Conservation (phyloP, 2,888 invertebrate species). For the Latheticus oryzae region DNA sequence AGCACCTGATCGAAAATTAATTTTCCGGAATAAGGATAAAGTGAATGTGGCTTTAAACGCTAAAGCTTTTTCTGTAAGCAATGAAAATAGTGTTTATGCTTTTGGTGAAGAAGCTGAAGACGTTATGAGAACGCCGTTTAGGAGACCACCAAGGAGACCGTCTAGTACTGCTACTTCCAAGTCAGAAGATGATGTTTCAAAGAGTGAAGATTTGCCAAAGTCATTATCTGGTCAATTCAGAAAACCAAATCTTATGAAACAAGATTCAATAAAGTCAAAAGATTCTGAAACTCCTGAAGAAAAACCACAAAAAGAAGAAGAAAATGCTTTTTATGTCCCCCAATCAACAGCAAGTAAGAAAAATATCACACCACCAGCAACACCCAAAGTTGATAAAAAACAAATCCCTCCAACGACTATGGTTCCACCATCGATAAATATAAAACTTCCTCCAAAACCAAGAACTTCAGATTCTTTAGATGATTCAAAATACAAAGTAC, state of each 20-base stretch:
- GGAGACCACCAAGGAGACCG: constrained; percentile 67
- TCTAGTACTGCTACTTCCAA: constrained; percentile 65
- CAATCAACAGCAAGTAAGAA: constrained; percentile 48
- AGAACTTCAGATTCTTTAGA: constrained; percentile 50
- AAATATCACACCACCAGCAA: background rate
- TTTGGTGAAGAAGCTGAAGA: constrained; percentile 76
- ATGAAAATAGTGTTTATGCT: constrained; percentile 78
- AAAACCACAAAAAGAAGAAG: constrained; percentile 34
- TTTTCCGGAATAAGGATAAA: constrained; percentile 69
- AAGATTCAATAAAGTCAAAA: constrained; percentile 43
- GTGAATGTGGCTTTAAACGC: constrained; percentile 64
- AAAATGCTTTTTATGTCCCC: constrained; percentile 51
- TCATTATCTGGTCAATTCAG: constrained; percentile 57
- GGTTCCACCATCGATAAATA: constrained; percentile 41
- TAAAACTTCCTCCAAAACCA: constrained; percentile 22
- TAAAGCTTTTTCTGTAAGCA: constrained; percentile 75
- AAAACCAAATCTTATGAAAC: constrained; percentile 54
- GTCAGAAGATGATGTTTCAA: constrained; percentile 65
- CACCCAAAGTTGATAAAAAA: constrained; percentile 1
- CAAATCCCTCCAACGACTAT: constrained; percentile 23
- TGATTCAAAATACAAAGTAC: constrained; percentile 63
- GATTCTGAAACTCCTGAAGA: constrained; percentile 39
- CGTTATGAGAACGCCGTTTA: constrained; percentile 70
- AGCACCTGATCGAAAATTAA: constrained; percentile 67
- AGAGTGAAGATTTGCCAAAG: constrained; percentile 58